phyloP scores from a whole-genome alignment of 2,888 invertebrate species.

The Drepanosiphum platanoidis region DNA sequence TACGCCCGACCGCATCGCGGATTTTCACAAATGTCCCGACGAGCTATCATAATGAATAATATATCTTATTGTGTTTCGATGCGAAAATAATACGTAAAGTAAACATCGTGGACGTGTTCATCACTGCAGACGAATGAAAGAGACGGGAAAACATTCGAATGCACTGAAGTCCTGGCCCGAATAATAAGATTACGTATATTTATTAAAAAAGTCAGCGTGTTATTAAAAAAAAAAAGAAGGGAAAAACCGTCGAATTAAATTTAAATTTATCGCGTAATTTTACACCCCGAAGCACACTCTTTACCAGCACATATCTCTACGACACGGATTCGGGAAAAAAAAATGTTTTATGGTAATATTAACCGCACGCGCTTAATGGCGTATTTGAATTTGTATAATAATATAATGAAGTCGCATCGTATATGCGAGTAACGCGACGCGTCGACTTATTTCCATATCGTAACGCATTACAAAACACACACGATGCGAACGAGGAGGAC shows the following conservation, averaged over 20 bases:
- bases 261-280: neutral
- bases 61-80: too few species aligned
- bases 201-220: too few species aligned
- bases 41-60: too few species aligned
- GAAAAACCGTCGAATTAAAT: neutral
- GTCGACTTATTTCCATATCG: neutral
- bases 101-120: too few species aligned
- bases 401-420: neutral
- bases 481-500: neutral
- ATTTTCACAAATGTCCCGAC: too few species aligned
- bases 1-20: too few species aligned
- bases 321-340: neutral
- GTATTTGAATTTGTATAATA: neutral
- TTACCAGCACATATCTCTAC: neutral
- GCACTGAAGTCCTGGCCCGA: too few species aligned
- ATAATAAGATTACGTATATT: too few species aligned
- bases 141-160: too few species aligned
- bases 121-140: too few species aligned
- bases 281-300: neutral
- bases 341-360: neutral
- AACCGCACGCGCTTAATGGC: neutral
- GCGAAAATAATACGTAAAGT: too few species aligned
- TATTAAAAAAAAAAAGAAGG: neutral
- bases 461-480: neutral
- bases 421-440: neutral